Evolutionary conservation across 2,113 vertebrate genomes (phyloP).

Genomic region (Probosciger aterrimus): DNA sequence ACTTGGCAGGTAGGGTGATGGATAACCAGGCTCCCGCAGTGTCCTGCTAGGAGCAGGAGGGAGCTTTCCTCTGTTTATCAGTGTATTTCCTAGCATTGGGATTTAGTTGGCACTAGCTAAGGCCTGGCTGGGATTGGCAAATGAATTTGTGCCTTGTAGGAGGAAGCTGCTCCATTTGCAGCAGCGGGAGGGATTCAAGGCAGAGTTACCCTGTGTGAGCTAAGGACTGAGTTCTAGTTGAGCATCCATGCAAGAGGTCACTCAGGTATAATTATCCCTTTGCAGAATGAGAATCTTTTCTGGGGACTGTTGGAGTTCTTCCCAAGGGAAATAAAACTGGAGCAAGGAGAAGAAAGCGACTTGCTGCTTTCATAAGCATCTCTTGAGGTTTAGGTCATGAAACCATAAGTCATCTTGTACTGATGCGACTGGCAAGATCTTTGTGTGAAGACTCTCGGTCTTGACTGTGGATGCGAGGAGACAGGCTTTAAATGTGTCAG

Average conservation of each 20-base stretch:
- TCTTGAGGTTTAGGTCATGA: not conserved
- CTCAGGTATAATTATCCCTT: slow-evolving; percentile 33
- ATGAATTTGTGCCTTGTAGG: not conserved
- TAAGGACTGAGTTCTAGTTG: not conserved
- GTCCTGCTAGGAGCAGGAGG: not conserved
- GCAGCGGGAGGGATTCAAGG: not conserved
- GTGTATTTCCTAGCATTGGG: not conserved
- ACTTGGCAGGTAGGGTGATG: not conserved
- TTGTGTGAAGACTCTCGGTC: not conserved
- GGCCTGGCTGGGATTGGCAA: not conserved
- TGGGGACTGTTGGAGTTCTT: not conserved
- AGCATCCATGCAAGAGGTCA: not conserved
- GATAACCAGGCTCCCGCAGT: not conserved
- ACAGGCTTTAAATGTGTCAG: not conserved
- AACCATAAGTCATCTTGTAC: not conserved
- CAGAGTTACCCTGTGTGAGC: not conserved
- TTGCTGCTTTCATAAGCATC: not conserved
- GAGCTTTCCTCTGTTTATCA: not conserved
- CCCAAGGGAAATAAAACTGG: slow-evolving; percentile 26
- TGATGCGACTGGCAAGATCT: not conserved
- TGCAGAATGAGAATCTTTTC: not conserved
- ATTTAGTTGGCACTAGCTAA: not conserved
- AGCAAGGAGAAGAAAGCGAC: slow-evolving; percentile 29
- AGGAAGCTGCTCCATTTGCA: not conserved
- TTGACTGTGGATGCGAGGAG: rapidly evolving